Percentiles rank a stretch among this genome's conserved stretches.
Evolutionary conservation across 2,113 vertebrate species (phyloP).

Genomic region (Choloepus hoffmanni): DNA sequence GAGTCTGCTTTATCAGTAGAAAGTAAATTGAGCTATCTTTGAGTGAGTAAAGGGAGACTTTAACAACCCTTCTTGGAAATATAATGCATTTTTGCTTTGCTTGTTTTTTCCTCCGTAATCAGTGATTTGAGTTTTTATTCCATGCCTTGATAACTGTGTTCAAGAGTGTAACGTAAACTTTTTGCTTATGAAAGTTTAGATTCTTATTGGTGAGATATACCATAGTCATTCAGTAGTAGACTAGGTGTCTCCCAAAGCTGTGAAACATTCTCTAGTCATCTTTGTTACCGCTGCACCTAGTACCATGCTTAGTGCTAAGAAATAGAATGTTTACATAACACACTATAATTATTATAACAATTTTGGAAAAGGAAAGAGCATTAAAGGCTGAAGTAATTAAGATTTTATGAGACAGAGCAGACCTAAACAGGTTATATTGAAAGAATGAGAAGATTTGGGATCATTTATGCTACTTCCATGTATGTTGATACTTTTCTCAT

Average conservation of each 20-base stretch:
- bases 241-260: not conserved
- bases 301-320: not conserved
- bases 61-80: not conserved
- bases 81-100: not conserved
- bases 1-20: not conserved
- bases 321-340: not conserved
- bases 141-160: not conserved
- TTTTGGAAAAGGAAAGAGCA: not conserved
- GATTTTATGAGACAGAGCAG: too few species aligned
- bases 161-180: not conserved
- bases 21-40: not conserved
- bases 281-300: not conserved
- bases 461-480: not conserved
- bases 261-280: not conserved
- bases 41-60: not conserved
- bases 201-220: not conserved
- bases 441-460: not conserved
- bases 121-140: not conserved
- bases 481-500: not conserved
- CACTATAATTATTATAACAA: not conserved
- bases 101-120: not conserved
- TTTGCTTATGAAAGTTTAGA: constrained; percentile 24
- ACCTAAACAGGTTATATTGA: too few species aligned
- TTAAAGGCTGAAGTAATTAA: not conserved
- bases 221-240: not conserved